Conservation (phyloP, 2,888 invertebrate species). For the Cartodere bifasciata region DNA sequence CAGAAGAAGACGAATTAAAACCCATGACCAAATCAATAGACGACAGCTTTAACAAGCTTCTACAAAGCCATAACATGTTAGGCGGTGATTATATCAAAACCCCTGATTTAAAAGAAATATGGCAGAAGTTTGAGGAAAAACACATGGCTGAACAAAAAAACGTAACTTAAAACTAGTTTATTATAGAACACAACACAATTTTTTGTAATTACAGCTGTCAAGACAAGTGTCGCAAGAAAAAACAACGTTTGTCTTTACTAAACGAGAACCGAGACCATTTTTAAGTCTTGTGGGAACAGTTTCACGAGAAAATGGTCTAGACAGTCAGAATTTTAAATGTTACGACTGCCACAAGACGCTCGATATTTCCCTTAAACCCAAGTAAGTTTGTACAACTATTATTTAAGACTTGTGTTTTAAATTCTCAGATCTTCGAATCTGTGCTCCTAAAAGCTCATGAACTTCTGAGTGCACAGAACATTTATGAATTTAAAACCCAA, state of each 20-base stretch:
- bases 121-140: constrained; percentile 31
- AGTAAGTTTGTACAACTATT: constrained; percentile 30
- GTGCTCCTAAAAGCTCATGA: too few relatives aligned
- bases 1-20: constrained; percentile 6
- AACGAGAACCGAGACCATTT: too few relatives aligned
- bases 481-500: too few relatives aligned
- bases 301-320: constrained; percentile 68
- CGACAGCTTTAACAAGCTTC: constrained; percentile 45
- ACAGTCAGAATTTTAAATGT: constrained; percentile 79
- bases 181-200: too few relatives aligned
- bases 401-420: too few relatives aligned
- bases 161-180: too few relatives aligned
- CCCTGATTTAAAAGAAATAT: constrained; percentile 51
- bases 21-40: constrained; percentile 30
- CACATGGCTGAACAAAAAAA: too few relatives aligned
- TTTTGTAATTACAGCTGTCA: too few relatives aligned
- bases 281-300: constrained; percentile 55
- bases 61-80: constrained; percentile 44
- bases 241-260: too few relatives aligned
- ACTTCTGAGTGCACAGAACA: too few relatives aligned
- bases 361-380: constrained; percentile 45
- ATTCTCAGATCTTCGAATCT: too few relatives aligned
- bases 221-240: too few relatives aligned
- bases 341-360: constrained; percentile 54
- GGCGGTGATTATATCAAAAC: constrained; percentile 35